phyloP scores from a whole-genome alignment of 92 coral and sea anemone species.

The Siderastrea radians region DNA sequence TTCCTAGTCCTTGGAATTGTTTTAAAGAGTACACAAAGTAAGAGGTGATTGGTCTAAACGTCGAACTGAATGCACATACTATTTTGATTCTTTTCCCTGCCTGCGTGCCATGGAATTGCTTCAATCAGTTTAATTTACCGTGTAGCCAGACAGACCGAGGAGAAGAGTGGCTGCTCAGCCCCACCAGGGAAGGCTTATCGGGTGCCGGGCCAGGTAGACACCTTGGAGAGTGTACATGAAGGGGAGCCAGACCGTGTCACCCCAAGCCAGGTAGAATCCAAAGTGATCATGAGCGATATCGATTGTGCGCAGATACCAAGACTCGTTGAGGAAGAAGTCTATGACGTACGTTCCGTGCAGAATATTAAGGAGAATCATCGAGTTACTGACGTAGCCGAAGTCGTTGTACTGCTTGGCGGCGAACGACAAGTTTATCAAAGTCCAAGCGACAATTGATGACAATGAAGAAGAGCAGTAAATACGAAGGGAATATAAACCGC shows the following conservation, averaged over 20 bases:
- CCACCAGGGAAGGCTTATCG: slow-evolving; percentile 87
- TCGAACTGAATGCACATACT: too few relatives aligned
- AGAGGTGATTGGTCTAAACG: too few relatives aligned
- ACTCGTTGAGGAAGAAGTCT: slow-evolving; percentile 97
- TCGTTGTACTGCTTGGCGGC: slow-evolving; percentile 94
- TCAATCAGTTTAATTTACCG: too few relatives aligned
- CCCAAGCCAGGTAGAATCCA: slow-evolving; percentile 99
- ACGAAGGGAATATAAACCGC: too few relatives aligned
- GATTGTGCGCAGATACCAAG: slow-evolving; percentile 98
- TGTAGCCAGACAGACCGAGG: slow-evolving; percentile 86
- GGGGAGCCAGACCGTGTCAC: slow-evolving; percentile 96
- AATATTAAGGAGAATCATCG: slow-evolving; percentile 91
- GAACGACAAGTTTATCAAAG: slow-evolving; percentile 91
- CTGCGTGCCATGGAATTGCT: too few relatives aligned
- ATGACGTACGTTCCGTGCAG: slow-evolving; percentile 94
- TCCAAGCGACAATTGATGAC: slow-evolving; percentile 99
- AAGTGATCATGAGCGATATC: slow-evolving; percentile 99
- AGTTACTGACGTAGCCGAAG: slow-evolving; percentile 90
- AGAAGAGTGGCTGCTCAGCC: slow-evolving; percentile 63
- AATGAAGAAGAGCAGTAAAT: too few relatives aligned
- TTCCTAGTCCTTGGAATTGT: too few relatives aligned
- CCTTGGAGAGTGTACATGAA: slow-evolving; percentile 95
- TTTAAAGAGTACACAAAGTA: too few relatives aligned
- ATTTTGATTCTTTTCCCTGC: too few relatives aligned
- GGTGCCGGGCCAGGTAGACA: slow-evolving; percentile 84